These are phyloP conservation scores for Styela plicata DNA, from an alignment of 23 tunicate genomes.

Conservation along the genomic window DNA sequence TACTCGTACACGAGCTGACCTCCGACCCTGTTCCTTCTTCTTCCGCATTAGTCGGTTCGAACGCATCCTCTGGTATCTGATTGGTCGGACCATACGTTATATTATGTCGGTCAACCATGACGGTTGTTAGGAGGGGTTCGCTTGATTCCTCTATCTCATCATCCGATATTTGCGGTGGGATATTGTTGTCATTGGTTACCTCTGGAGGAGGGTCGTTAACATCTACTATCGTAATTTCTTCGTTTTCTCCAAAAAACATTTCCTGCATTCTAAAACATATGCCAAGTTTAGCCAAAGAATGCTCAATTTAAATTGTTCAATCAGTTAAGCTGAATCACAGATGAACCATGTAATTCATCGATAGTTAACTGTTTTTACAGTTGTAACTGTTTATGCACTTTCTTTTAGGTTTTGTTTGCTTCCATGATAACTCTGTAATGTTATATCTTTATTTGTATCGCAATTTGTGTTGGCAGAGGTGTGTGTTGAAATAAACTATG, in stretches of 20 bases:
- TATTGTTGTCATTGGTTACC: neutral
- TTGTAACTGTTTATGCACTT: too few relatives aligned
- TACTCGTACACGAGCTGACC: slow-evolving; percentile 35
- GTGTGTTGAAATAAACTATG: too few relatives aligned
- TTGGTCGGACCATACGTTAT: neutral
- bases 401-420: too few relatives aligned
- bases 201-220: neutral
- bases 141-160: neutral
- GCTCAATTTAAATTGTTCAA: too few relatives aligned
- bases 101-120: neutral
- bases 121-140: neutral
- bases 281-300: too few relatives aligned
- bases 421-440: too few relatives aligned
- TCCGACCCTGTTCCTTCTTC: slow-evolving; percentile 32
- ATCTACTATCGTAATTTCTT: neutral
- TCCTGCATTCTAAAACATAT: neutral
- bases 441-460: too few relatives aligned
- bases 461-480: too few relatives aligned
- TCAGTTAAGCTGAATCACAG: too few relatives aligned
- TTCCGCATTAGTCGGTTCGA: neutral
- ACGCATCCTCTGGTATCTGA: neutral
- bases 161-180: neutral
- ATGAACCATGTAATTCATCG: neutral
- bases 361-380: too few relatives aligned
- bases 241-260: slow-evolving; percentile 14